Evolutionary conservation across 2,888 invertebrate species (phyloP).

Genomic region (Agriopis leucophaearia): DNA sequence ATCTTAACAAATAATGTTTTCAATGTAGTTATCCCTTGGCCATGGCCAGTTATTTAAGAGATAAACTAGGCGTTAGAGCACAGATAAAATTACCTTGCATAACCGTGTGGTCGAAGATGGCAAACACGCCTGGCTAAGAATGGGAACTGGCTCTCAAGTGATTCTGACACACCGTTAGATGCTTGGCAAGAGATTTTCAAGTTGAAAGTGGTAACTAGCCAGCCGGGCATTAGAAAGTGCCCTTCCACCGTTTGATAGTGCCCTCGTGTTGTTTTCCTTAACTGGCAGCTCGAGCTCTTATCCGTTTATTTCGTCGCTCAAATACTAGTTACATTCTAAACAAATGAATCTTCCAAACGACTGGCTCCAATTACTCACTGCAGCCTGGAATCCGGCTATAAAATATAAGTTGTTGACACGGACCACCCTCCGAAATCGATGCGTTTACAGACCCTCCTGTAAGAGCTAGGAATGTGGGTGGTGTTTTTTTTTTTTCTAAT

Average conservation of each 20-base stretch:
- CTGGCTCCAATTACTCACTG: constrained; percentile 15
- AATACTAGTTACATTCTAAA: constrained; percentile 3
- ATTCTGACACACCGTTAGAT: too few relatives aligned
- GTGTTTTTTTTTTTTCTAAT: too few relatives aligned
- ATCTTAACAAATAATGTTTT: too few relatives aligned
- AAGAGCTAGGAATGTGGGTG: background rate
- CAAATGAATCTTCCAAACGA: constrained; percentile 5
- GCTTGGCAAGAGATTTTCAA: too few relatives aligned
- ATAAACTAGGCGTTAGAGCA: too few relatives aligned
- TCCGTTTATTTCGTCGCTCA: background rate
- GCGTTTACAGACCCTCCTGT: background rate
- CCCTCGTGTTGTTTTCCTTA: background rate
- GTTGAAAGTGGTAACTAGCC: too few relatives aligned
- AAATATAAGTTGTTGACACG: constrained; percentile 22
- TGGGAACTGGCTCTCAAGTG: too few relatives aligned
- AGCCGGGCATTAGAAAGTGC: too few relatives aligned
- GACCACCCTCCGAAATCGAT: constrained; percentile 1
- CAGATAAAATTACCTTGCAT: background rate
- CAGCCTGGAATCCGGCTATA: constrained; percentile 11
- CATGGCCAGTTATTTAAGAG: too few relatives aligned
- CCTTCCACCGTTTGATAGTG: too few relatives aligned
- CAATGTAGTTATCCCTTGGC: too few relatives aligned
- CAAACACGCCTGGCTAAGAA: background rate
- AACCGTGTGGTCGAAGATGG: background rate
- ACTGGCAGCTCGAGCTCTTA: too few relatives aligned